Evolutionary conservation across 2,888 invertebrate genomes (phyloP), one percentile per base, ranked within the genome.

Genomic region (Halocaridina rubra): DNA sequence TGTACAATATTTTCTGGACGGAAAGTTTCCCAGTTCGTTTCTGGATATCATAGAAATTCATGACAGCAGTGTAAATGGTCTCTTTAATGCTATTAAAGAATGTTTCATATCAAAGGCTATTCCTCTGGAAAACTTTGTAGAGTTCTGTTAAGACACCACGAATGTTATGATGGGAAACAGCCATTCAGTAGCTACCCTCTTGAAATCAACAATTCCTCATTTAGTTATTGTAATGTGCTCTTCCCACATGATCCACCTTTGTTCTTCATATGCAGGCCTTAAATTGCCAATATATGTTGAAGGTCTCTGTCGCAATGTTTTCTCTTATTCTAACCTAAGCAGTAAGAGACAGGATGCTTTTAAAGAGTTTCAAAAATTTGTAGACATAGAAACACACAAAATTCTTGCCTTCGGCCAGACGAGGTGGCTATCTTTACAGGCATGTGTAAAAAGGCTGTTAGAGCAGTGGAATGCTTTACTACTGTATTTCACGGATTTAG

Each of bases 371-470:
- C 64, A 3, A 8, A 64, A 19, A 29, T 64, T 64, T 64, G 3
- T 64, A 2, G 64, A 64, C 29, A 24, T 64, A 64, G 16, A 64
- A 24, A n/a, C 64, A 64, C 64, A 10, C 29, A 22, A 13, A 64
- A 64, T 64, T 64, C 29, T 64, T 27, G 3, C 29, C 5, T 8
- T 24, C 10, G 64, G 64, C 13, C 85, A 90, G 57, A 90, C 90
- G 39, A 84, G 90, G 53, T 90, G 90, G 90, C 88, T 90, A 5
- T 90, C 90, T n/a, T 22, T 90, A 39, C 89, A 91, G 89, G 86
- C 64, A 13, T 29, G 64, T 5, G 64, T 64, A 29, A 64, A 64
- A 3, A 64, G 5, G 22, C 22, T 13, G 16, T 64, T 13, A 29
- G 64, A 64, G 3, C 16, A 64, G 64, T 64, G 64, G 64, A 29